phyloP scores from a whole-genome alignment of 2,888 invertebrate genomes.

The Troilus luridus region DNA sequence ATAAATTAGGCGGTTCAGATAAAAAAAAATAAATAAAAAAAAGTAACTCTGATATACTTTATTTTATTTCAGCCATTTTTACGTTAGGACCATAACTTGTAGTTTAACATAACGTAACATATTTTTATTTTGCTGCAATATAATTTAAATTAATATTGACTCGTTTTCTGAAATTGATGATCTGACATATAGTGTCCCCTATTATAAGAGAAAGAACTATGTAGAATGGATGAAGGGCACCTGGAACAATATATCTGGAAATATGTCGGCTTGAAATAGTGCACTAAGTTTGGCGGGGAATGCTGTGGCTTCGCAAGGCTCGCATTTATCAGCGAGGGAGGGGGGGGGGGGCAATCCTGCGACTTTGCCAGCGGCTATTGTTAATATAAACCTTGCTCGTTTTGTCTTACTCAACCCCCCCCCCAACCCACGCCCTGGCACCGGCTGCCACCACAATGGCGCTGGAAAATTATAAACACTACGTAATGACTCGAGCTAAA shows the following conservation, averaged over 20 bases:
- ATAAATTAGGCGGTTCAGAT: too few relatives aligned
- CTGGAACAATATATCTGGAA: conserved; percentile 40
- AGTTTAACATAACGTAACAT: too few relatives aligned
- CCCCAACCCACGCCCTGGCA: background rate
- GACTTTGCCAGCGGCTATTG: conserved; percentile 44
- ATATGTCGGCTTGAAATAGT: conserved; percentile 29
- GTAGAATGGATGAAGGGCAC: conserved; percentile 1
- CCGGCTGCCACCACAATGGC: background rate
- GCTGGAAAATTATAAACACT: conserved; percentile 31
- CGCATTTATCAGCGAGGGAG: conserved; percentile 32
- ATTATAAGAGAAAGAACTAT: background rate
- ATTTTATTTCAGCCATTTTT: too few relatives aligned
- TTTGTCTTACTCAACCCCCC: conserved; percentile 14
- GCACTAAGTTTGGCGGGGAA: conserved; percentile 35
- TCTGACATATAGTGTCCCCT: too few relatives aligned
- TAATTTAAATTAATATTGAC: too few relatives aligned
- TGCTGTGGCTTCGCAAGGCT: conserved; percentile 31
- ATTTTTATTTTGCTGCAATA: too few relatives aligned
- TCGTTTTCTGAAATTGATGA: too few relatives aligned
- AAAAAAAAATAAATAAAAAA: too few relatives aligned
- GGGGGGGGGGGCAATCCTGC: conserved; percentile 41
- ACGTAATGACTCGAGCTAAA: background rate
- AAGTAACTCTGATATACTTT: too few relatives aligned
- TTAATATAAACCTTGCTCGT: conserved; percentile 25
- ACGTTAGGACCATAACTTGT: too few relatives aligned